Evolutionary conservation across 2,113 vertebrate species (phyloP).

Genomic region (Origma solitaria): DNA sequence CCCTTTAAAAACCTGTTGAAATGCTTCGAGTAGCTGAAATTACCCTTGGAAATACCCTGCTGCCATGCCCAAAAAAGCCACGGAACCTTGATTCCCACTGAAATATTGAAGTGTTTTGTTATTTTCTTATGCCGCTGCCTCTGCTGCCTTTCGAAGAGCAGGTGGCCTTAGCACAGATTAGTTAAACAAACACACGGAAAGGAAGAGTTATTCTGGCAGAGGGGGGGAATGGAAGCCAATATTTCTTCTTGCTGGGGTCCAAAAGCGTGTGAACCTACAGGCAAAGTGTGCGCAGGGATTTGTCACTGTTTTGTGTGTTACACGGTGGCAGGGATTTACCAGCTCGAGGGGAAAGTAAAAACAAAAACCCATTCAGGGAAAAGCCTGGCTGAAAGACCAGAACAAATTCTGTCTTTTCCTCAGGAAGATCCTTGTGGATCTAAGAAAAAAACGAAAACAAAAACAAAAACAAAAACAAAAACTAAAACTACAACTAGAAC

Average conservation of each 20-base stretch:
- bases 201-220: background rate
- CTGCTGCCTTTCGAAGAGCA: background rate
- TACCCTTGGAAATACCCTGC: constrained; percentile 6
- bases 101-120: background rate
- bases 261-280: background rate
- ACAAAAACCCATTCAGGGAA: background rate
- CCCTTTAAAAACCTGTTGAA: constrained; percentile 22
- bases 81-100: background rate
- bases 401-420: background rate
- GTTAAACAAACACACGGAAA: background rate
- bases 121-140: background rate
- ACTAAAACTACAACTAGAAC: too few relatives aligned
- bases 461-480: too few relatives aligned
- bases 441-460: too few relatives aligned
- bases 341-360: background rate
- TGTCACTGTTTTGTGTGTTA: background rate
- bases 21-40: constrained; percentile 33
- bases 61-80: background rate
- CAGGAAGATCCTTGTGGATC: background rate
- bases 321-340: background rate
- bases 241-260: background rate
- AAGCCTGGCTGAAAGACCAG: background rate
- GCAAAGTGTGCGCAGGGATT: background rate
- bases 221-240: background rate
- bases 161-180: background rate